Conservation (phyloP, 2,113 vertebrate genomes). For the Macquaria ambigua region DNA sequence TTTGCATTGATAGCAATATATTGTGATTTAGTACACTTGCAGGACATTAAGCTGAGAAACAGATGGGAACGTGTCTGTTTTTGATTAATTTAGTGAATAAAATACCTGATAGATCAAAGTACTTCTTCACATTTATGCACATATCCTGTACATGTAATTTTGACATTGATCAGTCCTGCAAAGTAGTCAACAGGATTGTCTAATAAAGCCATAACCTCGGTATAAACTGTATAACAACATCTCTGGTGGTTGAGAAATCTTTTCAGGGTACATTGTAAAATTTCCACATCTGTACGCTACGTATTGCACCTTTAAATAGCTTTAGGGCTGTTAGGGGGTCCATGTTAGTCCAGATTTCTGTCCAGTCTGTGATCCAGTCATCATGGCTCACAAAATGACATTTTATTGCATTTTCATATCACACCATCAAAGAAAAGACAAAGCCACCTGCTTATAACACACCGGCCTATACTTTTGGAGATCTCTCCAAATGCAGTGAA, state of each 20-base stretch:
- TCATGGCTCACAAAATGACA: constrained; percentile 35
- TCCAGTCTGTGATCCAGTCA: constrained; percentile 14
- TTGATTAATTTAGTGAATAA: too few relatives aligned
- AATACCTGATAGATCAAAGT: not conserved
- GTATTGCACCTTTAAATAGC: constrained; percentile 2
- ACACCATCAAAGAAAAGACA: constrained; percentile 47
- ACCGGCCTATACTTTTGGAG: constrained; percentile 32
- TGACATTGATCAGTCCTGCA: not conserved
- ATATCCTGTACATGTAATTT: not conserved
- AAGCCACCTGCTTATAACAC: constrained; percentile 66
- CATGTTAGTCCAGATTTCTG: not conserved
- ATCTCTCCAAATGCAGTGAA: constrained; percentile 40
- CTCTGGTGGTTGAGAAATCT: not conserved
- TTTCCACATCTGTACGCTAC: not conserved
- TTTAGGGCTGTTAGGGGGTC: not conserved
- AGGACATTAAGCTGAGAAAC: too few relatives aligned
- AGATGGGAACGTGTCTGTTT: too few relatives aligned
- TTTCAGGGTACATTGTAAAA: not conserved
- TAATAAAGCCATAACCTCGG: not conserved
- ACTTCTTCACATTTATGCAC: not conserved
- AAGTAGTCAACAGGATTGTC: not conserved
- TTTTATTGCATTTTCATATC: constrained; percentile 68
- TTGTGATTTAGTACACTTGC: not conserved
- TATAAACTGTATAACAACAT: not conserved
- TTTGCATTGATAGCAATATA: too few relatives aligned